Evolutionary conservation across 2,888 invertebrate genomes (phyloP).

Genomic region (Harpalus rubripes): DNA sequence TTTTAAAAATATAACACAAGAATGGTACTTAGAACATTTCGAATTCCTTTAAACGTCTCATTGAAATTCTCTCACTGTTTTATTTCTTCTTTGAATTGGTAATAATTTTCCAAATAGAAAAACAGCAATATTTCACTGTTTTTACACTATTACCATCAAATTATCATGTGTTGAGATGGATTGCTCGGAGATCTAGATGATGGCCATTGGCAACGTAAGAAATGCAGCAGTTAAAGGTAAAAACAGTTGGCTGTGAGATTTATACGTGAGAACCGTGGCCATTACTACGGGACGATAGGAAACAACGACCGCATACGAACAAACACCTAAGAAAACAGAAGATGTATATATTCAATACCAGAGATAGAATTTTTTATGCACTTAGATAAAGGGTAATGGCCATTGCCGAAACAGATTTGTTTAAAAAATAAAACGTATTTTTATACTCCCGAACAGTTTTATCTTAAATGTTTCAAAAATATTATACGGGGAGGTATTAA

Average conservation of each 20-base stretch:
- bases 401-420: too few species aligned
- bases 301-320: background rate
- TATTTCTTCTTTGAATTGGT: background rate
- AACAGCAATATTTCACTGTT: slow-evolving; percentile 6
- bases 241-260: slow-evolving; percentile 35
- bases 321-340: background rate
- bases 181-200: slow-evolving; percentile 2
- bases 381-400: too few species aligned
- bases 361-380: background rate
- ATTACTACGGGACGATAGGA: slow-evolving; percentile 28
- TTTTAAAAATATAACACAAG: too few species aligned
- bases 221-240: slow-evolving; percentile 36
- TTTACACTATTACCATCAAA: slow-evolving; percentile 23
- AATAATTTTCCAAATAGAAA: background rate
- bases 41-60: background rate
- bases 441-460: too few species aligned
- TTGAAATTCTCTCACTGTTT: slow-evolving; percentile 5
- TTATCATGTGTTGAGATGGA: slow-evolving; percentile 1
- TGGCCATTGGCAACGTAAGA: background rate
- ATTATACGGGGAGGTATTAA: too few species aligned
- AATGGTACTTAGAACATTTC: too few species aligned
- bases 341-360: background rate
- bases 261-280: slow-evolving; percentile 38
- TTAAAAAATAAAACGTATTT: too few species aligned
- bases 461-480: too few species aligned